A percentile compares a stretch with the other conserved stretches of the same genome.
These are phyloP conservation scores for Bombus turneri DNA, from an alignment of 1,140 invertebrate species.

Conservation along the genomic window DNA sequence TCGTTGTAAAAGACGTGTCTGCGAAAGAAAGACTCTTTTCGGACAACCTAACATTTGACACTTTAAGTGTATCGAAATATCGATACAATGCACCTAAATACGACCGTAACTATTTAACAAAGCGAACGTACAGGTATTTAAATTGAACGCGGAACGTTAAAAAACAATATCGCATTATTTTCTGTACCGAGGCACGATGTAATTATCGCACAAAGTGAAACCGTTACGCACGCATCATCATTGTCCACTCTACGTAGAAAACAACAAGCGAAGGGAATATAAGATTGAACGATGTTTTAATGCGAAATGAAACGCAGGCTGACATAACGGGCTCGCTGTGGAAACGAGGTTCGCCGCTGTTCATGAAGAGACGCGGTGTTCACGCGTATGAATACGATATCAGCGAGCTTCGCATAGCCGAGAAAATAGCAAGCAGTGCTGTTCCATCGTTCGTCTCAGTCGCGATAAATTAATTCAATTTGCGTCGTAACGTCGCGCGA, in stretches of 20 bases:
- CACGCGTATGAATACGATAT: conserved; percentile 25
- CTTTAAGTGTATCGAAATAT: too few species aligned
- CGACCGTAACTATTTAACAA: too few species aligned
- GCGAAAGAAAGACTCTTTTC: too few species aligned
- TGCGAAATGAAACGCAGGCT: conserved; percentile 3
- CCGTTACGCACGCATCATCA: too few species aligned
- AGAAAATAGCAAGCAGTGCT: neutral
- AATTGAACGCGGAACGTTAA: neutral
- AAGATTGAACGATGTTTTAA: neutral
- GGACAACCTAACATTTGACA: too few species aligned
- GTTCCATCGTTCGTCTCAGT: conserved; percentile 29
- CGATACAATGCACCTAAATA: too few species aligned
- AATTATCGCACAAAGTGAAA: neutral
- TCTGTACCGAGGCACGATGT: neutral
- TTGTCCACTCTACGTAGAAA: neutral
- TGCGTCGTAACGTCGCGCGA: neutral
- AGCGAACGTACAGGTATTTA: neutral
- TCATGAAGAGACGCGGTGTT: neutral
- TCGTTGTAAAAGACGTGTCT: too few species aligned
- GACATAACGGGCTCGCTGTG: neutral
- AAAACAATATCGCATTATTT: neutral
- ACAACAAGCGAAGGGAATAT: neutral
- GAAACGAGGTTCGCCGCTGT: neutral
- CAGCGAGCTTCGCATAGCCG: neutral
- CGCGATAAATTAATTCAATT: conserved; percentile 45